Conservation (phyloP, 2,113 vertebrate genomes). For the Heloderma charlesbogerti region DNA sequence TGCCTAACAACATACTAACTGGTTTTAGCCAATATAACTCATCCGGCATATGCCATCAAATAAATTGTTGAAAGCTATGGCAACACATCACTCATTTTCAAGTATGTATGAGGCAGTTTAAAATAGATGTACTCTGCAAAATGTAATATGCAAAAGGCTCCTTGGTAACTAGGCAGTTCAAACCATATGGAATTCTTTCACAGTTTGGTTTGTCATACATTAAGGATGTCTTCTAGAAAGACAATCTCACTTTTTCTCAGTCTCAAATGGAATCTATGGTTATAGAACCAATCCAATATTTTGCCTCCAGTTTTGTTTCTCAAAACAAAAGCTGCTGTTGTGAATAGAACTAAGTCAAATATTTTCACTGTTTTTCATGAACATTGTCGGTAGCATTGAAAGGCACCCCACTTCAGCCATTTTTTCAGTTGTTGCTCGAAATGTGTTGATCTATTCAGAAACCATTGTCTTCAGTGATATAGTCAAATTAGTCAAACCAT, state of each 20-base stretch:
- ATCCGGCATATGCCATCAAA: slow-evolving; percentile 57
- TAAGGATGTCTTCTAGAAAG: slow-evolving; percentile 4
- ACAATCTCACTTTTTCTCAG: background rate
- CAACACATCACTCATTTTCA: slow-evolving; percentile 37
- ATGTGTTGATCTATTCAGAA: background rate
- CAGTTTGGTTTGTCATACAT: background rate
- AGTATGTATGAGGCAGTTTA: slow-evolving; percentile 25
- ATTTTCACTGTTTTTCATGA: background rate
- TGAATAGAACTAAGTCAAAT: background rate
- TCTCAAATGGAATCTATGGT: background rate
- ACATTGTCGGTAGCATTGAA: background rate
- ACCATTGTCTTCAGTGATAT: background rate
- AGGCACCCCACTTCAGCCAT: background rate
- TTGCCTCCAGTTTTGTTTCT: background rate
- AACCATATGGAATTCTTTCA: slow-evolving; percentile 17
- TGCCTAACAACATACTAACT: slow-evolving; percentile 62
- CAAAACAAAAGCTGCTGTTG: background rate
- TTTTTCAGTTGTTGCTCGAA: background rate
- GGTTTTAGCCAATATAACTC: slow-evolving; percentile 61
- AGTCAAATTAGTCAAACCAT: no score
- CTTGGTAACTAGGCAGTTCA: background rate
- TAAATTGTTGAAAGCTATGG: slow-evolving; percentile 48
- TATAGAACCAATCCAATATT: no score
- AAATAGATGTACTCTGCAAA: background rate
- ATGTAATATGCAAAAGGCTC: background rate